These are phyloP conservation scores for Leptogaster cylindrica DNA, from an alignment of 2,888 invertebrate species.

Conservation along the genomic window DNA sequence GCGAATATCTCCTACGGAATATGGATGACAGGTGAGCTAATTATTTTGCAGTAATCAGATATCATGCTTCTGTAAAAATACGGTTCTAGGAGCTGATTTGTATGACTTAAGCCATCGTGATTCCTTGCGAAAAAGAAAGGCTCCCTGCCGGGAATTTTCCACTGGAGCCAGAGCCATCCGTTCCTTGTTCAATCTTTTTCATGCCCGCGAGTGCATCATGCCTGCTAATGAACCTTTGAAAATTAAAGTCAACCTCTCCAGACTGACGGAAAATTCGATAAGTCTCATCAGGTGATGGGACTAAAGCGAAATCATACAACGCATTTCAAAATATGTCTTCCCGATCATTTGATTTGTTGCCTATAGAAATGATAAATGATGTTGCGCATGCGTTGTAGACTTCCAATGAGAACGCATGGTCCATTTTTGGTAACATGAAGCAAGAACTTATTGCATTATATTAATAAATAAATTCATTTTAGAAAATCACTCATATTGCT, in stretches of 20 bases:
- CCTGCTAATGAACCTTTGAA: conserved; percentile 8
- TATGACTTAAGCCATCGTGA: neutral
- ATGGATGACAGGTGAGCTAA: conserved; percentile 34
- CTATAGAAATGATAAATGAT: no score
- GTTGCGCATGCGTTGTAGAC: no score
- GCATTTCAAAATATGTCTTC: no score
- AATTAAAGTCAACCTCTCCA: neutral
- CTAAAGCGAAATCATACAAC: no score
- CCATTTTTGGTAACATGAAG: no score
- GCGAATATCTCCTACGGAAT: conserved; percentile 27
- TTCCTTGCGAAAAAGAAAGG: conserved; percentile 10
- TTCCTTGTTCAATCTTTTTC: conserved; percentile 15
- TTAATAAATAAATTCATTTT: no score
- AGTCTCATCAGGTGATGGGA: no score
- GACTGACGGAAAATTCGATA: conserved; percentile 5
- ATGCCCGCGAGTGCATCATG: neutral
- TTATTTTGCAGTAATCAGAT: conserved; percentile 33
- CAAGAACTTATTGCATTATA: no score
- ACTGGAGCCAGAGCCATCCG: neutral
- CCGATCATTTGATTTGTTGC: no score
- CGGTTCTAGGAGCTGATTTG: neutral
- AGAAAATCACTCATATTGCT: no score
- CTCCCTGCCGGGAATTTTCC: conserved; percentile 1
- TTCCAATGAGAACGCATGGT: no score
- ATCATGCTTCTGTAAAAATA: conserved; percentile 17